These are phyloP conservation scores for Machimus atricapillus DNA, from an alignment of 2,888 invertebrate species.

Conservation along the genomic window DNA sequence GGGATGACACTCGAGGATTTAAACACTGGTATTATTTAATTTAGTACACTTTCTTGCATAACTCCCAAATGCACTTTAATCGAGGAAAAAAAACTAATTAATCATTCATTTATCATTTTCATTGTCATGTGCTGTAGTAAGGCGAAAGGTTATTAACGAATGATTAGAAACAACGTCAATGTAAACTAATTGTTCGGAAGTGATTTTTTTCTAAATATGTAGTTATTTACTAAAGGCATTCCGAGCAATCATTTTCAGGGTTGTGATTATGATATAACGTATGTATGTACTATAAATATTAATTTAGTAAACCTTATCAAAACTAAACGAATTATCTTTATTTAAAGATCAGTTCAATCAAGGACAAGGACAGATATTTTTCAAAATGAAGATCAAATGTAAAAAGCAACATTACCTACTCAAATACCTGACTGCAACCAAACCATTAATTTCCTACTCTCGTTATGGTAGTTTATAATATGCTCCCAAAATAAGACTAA, in stretches of 20 bases:
- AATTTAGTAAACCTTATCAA: background rate
- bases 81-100: background rate
- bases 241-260: background rate
- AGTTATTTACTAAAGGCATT: background rate
- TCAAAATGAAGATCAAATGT: too few species aligned
- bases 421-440: too few species aligned
- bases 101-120: background rate
- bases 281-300: background rate
- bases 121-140: background rate
- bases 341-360: background rate
- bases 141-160: background rate
- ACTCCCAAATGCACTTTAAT: background rate
- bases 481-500: too few species aligned
- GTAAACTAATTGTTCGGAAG: background rate
- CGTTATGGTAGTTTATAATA: too few species aligned
- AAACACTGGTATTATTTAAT: background rate
- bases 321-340: background rate
- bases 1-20: background rate
- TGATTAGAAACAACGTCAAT: background rate
- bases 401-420: too few species aligned
- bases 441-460: too few species aligned
- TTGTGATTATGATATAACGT: background rate
- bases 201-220: background rate
- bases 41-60: background rate
- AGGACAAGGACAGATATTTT: background rate